A percentile compares a stretch with the other conserved stretches of the same genome.
Evolutionary conservation across 2,113 vertebrate species (phyloP).

Genomic region (Nymphicus hollandicus): DNA sequence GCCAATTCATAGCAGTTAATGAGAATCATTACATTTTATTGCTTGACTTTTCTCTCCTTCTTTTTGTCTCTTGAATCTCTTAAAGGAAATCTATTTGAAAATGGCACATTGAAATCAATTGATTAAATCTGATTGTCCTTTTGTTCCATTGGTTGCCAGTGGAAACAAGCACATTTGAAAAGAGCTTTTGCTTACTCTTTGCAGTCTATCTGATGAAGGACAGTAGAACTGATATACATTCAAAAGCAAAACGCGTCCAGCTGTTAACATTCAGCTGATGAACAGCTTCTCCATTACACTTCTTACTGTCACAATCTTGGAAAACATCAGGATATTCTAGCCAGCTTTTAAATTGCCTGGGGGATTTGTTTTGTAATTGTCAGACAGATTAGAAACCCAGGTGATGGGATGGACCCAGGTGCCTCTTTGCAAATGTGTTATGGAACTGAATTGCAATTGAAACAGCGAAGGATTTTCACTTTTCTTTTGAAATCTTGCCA

Average conservation of each 20-base stretch:
- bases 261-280: neutral
- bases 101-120: neutral
- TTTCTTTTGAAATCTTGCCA: neutral
- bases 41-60: conserved; percentile 1
- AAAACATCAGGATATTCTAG: neutral
- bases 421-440: neutral
- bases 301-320: neutral
- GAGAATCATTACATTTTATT: conserved; percentile 3
- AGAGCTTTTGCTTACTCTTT: neutral
- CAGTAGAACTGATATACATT: neutral
- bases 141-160: conserved; percentile 3
- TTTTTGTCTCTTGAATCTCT: neutral
- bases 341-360: neutral
- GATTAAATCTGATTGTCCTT: conserved; percentile 22
- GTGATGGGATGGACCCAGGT: neutral
- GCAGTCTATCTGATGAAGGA: neutral
- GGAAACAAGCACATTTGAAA: neutral
- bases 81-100: conserved; percentile 1
- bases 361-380: neutral
- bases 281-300: neutral
- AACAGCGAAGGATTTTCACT: neutral
- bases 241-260: neutral
- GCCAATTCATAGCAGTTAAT: neutral
- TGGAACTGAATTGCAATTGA: neutral
- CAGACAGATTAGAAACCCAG: neutral